A percentile compares a stretch with the other conserved stretches of the same genome.
phyloP scores from a whole-genome alignment of 2,113 vertebrate genomes.

The Poicephalus gulielmi region DNA sequence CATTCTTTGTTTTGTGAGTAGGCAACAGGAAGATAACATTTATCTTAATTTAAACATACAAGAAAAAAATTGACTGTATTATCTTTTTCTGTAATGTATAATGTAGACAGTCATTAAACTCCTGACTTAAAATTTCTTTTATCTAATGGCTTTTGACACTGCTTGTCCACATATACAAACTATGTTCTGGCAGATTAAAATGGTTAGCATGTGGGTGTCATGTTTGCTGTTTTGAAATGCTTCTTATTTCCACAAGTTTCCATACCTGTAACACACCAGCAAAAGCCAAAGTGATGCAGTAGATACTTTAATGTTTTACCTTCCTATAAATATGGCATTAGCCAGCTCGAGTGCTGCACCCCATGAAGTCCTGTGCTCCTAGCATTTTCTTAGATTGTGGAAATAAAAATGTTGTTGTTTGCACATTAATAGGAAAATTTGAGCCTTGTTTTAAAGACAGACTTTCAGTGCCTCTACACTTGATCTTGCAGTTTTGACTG shows the following conservation, averaged over 20 bases:
- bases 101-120: background rate
- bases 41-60: background rate
- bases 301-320: background rate
- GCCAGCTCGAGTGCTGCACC: background rate
- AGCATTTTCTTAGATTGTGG: background rate
- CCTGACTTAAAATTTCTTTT: background rate
- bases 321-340: background rate
- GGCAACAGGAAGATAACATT: background rate
- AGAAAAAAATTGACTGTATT: background rate
- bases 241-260: background rate
- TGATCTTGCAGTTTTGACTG: background rate
- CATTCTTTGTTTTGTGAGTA: background rate
- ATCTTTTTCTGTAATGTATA: background rate
- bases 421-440: background rate
- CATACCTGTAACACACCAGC: background rate
- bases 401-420: background rate
- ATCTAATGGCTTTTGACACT: background rate
- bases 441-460: background rate
- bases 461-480: background rate
- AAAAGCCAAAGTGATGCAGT: background rate
- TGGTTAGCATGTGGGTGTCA: background rate
- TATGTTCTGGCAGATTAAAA: background rate
- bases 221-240: background rate
- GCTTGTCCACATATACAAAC: background rate
- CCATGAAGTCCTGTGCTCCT: background rate